A percentile compares a stretch with the other conserved stretches of the same genome.
Evolutionary conservation across 2,797 vertebrate species (phyloP).

Genomic region (Cottoperca gobio): DNA sequence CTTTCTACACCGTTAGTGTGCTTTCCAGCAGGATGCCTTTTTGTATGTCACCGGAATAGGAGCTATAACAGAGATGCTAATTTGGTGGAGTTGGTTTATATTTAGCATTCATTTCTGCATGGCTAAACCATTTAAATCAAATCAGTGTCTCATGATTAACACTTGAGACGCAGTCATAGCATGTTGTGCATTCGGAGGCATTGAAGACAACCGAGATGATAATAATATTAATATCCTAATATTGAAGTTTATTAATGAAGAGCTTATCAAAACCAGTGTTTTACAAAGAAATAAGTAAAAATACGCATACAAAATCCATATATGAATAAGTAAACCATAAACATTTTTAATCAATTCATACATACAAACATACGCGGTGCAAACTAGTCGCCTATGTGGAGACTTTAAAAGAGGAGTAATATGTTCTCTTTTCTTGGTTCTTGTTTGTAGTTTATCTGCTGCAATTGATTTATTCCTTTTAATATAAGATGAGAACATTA

Average conservation of each 20-base stretch:
- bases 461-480: no score
- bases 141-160: not conserved
- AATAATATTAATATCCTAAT: not conserved
- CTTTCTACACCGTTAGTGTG: not conserved
- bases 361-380: no score
- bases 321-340: no score
- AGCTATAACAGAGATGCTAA: constrained; percentile 1
- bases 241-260: not conserved
- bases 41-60: not conserved
- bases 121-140: constrained; percentile 4
- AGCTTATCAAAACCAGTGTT: not conserved
- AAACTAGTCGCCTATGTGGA: no score
- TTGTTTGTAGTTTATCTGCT: no score
- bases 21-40: constrained; percentile 17
- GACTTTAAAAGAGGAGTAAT: no score
- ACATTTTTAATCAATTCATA: no score
- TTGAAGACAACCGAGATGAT: not conserved
- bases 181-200: not conserved
- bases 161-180: not conserved
- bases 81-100: constrained; percentile 12
- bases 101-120: constrained; percentile 15
- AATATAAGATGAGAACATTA: no score
- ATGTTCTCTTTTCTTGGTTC: no score
- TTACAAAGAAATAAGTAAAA: not conserved
- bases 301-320: not conserved